phyloP scores from a whole-genome alignment of 2,888 invertebrate species.

The Sarcophaga subvicina region DNA sequence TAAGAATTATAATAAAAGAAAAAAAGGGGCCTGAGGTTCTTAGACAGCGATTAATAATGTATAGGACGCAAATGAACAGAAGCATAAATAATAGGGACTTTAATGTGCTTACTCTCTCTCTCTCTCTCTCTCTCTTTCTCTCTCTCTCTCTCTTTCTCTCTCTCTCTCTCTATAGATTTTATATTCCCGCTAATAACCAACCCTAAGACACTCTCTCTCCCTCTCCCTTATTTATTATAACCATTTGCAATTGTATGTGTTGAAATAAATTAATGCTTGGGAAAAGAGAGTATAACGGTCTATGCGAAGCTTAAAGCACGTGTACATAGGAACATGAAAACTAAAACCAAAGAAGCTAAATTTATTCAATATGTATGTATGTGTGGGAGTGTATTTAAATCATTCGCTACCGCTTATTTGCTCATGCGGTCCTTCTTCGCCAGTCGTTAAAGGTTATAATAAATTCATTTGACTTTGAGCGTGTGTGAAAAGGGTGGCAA shows the following conservation, averaged over 20 bases:
- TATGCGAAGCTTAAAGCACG: slow-evolving; percentile 36
- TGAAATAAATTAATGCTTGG: slow-evolving; percentile 42
- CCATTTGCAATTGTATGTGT: slow-evolving; percentile 26
- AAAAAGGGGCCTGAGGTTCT: too few species aligned
- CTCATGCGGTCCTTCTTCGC: slow-evolving; percentile 65
- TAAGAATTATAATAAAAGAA: too few species aligned
- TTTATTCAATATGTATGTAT: background rate
- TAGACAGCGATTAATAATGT: too few species aligned
- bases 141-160: too few species aligned
- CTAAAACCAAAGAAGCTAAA: background rate
- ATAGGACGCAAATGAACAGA: too few species aligned
- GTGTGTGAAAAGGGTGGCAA: slow-evolving; percentile 66
- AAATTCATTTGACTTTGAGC: slow-evolving; percentile 77
- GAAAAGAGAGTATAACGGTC: background rate
- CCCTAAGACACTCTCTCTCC: background rate
- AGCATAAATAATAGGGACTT: too few species aligned
- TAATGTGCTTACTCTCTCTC: too few species aligned
- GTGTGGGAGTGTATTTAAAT: slow-evolving; percentile 6
- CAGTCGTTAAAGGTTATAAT: slow-evolving; percentile 79
- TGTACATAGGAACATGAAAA: background rate
- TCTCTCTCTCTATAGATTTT: too few species aligned
- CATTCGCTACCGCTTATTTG: slow-evolving; percentile 39
- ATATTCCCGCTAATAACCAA: too few species aligned
- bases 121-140: too few species aligned
- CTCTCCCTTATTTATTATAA: background rate